phyloP scores from a whole-genome alignment of 2,888 invertebrate genomes.

The Dasypolia templi region DNA sequence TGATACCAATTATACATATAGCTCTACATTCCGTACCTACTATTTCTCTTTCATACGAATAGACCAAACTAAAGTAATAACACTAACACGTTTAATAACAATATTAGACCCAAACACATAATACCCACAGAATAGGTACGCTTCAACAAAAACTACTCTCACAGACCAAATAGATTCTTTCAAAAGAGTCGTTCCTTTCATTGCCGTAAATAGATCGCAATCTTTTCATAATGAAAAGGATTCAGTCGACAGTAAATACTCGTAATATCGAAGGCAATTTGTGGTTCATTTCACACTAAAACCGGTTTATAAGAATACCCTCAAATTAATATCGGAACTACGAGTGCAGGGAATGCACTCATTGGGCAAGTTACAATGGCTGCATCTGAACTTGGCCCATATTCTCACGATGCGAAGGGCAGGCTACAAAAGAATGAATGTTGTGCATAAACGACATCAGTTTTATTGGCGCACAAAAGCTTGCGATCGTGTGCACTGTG shows the following conservation, averaged over 20 bases:
- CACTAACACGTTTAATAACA: conserved; percentile 42
- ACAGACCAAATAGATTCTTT: conserved; percentile 60
- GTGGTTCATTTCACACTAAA: conserved; percentile 73
- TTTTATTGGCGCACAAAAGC: conserved; percentile 74
- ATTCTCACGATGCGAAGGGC: conserved; percentile 85
- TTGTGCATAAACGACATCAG: conserved; percentile 78
- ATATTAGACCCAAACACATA: conserved; percentile 42
- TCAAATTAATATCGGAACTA: conserved; percentile 70
- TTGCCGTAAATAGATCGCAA: conserved; percentile 60
- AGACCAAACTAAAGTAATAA: conserved; percentile 30
- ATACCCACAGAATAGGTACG: conserved; percentile 31
- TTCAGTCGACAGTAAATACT: conserved; percentile 50
- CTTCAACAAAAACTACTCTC: conserved; percentile 61
- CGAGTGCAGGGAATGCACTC: conserved; percentile 65
- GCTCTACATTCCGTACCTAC: neutral
- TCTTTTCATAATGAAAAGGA: conserved; percentile 59
- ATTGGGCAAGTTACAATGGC: conserved; percentile 71
- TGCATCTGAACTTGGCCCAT: conserved; percentile 87
- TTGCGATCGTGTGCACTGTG: conserved; percentile 61
- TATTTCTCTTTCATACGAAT: conserved; percentile 8
- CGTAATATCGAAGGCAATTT: conserved; percentile 68
- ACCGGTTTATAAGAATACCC: conserved; percentile 73
- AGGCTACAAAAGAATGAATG: conserved; percentile 75
- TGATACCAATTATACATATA: neutral
- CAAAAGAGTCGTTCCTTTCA: conserved; percentile 60